These are phyloP conservation scores for Carduelis carduelis DNA, from an alignment of 2,797 vertebrate genomes.

Conservation along the genomic window DNA sequence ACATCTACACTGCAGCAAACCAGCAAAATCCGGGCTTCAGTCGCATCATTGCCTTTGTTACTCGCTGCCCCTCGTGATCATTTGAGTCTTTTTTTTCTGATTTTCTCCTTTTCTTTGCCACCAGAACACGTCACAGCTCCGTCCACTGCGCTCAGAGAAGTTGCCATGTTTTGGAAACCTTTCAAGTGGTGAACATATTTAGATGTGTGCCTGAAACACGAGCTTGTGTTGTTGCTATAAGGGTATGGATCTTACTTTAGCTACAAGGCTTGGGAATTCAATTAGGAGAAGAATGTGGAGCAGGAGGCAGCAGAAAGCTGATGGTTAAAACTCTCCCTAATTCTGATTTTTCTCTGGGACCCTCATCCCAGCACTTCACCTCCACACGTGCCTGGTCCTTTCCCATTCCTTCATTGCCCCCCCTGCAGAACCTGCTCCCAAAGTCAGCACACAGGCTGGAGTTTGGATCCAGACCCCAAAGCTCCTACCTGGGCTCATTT, in stretches of 20 bases:
- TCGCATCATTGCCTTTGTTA: not conserved
- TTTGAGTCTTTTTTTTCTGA: fast-evolving
- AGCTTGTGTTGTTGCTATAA: not conserved
- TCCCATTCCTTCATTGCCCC: not conserved
- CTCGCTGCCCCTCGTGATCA: fast-evolving
- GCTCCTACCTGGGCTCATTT: not conserved
- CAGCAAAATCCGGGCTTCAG: not conserved
- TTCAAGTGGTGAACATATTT: not conserved
- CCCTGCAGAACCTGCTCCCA: not conserved
- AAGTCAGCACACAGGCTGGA: not conserved
- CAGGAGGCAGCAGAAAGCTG: not conserved
- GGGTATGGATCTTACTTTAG: not conserved
- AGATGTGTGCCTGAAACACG: not conserved
- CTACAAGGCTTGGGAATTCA: not conserved
- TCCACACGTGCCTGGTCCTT: fast-evolving
- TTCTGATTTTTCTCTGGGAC: not conserved
- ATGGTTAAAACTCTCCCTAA: not conserved
- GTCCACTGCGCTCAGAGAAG: not conserved
- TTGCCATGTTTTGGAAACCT: not conserved
- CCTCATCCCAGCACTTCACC: not conserved
- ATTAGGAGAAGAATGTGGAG: not conserved
- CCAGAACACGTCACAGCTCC: not conserved
- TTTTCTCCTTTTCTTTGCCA: not conserved
- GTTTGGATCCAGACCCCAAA: not conserved
- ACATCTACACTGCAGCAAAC: not conserved